These are phyloP conservation scores for Diacarnus erythraeanus DNA, from an alignment of 37 sponge, comb jelly and placozoan genomes.

Conservation along the genomic window DNA sequence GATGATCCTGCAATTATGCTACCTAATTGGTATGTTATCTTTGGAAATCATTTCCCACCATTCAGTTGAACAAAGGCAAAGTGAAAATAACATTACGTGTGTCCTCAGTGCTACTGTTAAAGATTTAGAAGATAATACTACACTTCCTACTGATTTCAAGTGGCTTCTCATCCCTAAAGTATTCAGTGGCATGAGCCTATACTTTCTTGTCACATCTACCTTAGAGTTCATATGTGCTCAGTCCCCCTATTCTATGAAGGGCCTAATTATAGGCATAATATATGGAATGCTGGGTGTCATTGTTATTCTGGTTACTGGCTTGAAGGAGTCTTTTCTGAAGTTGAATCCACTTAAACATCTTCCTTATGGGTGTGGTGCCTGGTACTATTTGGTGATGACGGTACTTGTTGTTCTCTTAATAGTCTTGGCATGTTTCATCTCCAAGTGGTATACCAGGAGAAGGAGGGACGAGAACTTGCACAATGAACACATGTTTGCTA, in stretches of 20 bases:
- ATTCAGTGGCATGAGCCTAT: neutral
- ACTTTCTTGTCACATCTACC: neutral
- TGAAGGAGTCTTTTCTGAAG: neutral
- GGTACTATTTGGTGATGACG: neutral
- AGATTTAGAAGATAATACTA: neutral
- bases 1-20: neutral
- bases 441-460: neutral
- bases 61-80: neutral
- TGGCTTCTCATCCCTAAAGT: neutral
- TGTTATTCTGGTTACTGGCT: neutral
- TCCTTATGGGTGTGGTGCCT: neutral
- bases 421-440: neutral
- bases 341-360: no score
- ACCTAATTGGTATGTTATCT: neutral
- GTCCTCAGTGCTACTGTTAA: neutral
- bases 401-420: neutral
- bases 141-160: neutral
- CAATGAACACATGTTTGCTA: neutral
- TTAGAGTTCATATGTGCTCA: neutral
- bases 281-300: neutral
- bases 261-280: neutral
- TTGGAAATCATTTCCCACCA: neutral
- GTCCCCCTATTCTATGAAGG: constrained; percentile 5
- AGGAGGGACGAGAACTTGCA: neutral
- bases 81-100: neutral